Evolutionary conservation across 2,888 invertebrate genomes (phyloP).

Genomic region (Tetranychus piercei): DNA sequence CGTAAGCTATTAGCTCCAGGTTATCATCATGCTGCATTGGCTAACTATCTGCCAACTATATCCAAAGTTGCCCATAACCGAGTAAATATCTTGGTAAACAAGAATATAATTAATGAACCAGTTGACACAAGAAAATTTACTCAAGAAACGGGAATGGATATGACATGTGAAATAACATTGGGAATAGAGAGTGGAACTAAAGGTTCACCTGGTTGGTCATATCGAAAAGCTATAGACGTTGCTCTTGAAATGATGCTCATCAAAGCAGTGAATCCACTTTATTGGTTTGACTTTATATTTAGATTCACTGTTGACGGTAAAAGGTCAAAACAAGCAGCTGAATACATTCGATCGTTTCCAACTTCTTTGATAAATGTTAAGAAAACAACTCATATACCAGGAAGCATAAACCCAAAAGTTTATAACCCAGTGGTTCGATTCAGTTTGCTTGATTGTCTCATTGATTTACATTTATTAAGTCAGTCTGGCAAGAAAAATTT

Average conservation of each 20-base stretch:
- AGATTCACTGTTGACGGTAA: neutral
- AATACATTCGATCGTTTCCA: neutral
- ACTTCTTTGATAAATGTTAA: neutral
- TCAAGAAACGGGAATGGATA: conserved; percentile 2
- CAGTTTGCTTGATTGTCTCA: neutral
- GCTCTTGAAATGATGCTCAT: neutral
- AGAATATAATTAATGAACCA: neutral
- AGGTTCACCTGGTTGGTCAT: neutral
- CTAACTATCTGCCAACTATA: neutral
- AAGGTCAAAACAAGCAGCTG: neutral
- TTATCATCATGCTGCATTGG: neutral
- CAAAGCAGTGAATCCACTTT: conserved; percentile 2
- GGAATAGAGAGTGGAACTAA: neutral
- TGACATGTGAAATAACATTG: conserved; percentile 2
- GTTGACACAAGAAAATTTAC: neutral
- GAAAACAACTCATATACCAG: neutral
- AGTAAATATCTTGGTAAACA: too few relatives aligned
- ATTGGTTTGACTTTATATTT: conserved; percentile 1
- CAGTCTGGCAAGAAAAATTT: neutral
- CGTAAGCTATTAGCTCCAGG: neutral
- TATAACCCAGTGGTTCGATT: neutral
- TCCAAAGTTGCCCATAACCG: neutral
- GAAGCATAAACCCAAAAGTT: too few relatives aligned
- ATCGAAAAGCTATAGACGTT: neutral
- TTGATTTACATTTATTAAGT: neutral